A percentile compares a stretch with the other conserved stretches of the same genome.
phyloP scores from a whole-genome alignment of 2,113 vertebrate genomes.

The Myocastor coypus region DNA sequence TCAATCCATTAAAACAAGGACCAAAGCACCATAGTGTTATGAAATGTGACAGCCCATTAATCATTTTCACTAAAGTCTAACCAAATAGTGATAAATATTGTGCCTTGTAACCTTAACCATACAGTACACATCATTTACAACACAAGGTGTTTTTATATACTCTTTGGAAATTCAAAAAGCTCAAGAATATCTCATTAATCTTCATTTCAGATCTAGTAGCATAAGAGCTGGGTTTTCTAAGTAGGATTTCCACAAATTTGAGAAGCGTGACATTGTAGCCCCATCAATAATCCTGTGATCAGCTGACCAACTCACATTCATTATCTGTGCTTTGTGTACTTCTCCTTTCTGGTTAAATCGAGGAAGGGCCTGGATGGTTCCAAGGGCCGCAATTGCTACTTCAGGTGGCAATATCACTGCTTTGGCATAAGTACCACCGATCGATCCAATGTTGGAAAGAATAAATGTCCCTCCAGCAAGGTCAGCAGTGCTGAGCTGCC shows the following conservation, averaged over 20 bases:
- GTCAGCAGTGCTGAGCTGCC: constrained; percentile 92
- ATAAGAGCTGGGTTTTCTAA: constrained; percentile 96
- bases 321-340: constrained; percentile 92
- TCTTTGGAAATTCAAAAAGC: constrained; percentile 72
- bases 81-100: constrained; percentile 51
- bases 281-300: constrained; percentile 98
- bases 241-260: constrained; percentile 96
- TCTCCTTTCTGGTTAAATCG: constrained; percentile 91
- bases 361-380: constrained; percentile 95
- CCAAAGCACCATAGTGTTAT: constrained; percentile 69
- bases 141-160: constrained; percentile 49
- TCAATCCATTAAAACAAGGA: constrained; percentile 64
- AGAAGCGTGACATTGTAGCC: constrained; percentile 97
- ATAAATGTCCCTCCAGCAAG: constrained; percentile 96
- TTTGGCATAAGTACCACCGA: constrained; percentile 97
- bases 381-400: constrained; percentile 96
- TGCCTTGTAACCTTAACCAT: constrained; percentile 69
- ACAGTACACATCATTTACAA: constrained; percentile 48
- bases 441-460: constrained; percentile 97
- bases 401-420: constrained; percentile 96
- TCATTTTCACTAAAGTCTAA: constrained; percentile 61
- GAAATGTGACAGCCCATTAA: constrained; percentile 45
- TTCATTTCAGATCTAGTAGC: constrained; percentile 96
- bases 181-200: constrained; percentile 57
- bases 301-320: constrained; percentile 98